phyloP scores from a whole-genome alignment of 2,888 invertebrate genomes.

The Diarsia brunnea region DNA sequence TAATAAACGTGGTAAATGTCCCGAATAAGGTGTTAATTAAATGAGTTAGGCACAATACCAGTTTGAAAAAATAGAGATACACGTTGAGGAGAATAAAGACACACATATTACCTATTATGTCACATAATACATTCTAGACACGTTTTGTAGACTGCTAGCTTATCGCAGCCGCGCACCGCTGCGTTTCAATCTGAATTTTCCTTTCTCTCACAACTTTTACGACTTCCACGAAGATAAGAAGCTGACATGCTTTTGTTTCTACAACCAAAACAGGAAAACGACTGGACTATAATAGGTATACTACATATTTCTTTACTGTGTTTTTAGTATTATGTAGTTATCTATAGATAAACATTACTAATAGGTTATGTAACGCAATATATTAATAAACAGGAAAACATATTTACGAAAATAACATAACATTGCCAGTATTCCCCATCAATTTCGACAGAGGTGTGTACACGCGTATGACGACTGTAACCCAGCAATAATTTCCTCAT shows the following conservation, averaged over 20 bases:
- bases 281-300: background rate
- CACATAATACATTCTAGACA: conserved; percentile 15
- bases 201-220: conserved; percentile 54
- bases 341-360: conserved; percentile 21
- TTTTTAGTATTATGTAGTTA: background rate
- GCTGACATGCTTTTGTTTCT: conserved; percentile 32
- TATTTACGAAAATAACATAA: background rate
- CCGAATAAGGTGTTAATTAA: background rate
- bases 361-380: conserved; percentile 4
- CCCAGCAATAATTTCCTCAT: too few relatives aligned
- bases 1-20: background rate
- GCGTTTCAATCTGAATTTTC: conserved; percentile 37
- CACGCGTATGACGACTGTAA: background rate
- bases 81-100: background rate
- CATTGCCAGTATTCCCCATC: background rate
- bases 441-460: background rate
- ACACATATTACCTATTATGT: background rate
- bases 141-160: conserved; percentile 29
- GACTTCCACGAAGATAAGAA: conserved; percentile 55
- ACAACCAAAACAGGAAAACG: conserved; percentile 38
- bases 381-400: conserved; percentile 22
- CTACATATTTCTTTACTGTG: background rate
- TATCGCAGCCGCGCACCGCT: conserved; percentile 15
- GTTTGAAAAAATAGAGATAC: background rate
- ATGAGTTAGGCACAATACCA: background rate